phyloP scores from a whole-genome alignment of 2,797 vertebrate genomes.

The Cuculus canorus region DNA sequence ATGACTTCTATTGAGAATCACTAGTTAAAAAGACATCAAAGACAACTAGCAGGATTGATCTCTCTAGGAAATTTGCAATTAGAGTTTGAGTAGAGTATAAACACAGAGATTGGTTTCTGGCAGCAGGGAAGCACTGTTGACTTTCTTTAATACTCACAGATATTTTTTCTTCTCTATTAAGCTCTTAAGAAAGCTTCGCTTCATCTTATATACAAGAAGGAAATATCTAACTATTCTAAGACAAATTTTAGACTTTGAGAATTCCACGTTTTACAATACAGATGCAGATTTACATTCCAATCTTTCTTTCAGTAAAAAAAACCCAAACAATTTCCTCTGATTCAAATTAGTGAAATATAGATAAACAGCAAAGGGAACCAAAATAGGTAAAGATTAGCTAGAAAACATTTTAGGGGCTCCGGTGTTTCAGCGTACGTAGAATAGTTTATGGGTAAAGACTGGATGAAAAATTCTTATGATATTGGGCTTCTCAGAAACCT shows the following conservation, averaged over 20 bases:
- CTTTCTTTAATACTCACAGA: background rate
- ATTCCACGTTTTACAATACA: background rate
- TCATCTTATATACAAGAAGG: background rate
- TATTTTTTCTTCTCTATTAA: background rate
- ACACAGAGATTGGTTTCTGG: background rate
- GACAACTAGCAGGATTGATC: background rate
- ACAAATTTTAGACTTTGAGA: background rate
- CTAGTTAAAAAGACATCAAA: conserved; percentile 12
- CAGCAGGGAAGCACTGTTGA: background rate
- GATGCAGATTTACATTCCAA: background rate
- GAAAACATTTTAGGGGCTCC: background rate
- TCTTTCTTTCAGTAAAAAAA: background rate
- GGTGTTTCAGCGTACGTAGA: background rate
- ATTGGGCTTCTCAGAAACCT: background rate
- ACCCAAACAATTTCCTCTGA: background rate
- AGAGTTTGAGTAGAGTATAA: background rate
- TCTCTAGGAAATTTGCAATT: conserved; percentile 2
- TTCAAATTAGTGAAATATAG: background rate
- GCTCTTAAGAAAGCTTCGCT: background rate
- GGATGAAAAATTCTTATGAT: background rate
- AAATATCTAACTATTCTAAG: background rate
- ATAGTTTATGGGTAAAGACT: background rate
- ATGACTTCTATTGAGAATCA: background rate
- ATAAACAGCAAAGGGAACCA: background rate
- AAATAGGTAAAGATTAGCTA: background rate